These are phyloP conservation scores for Zosterops pallidus DNA, from an alignment of 2,113 vertebrate species.

Conservation along the genomic window DNA sequence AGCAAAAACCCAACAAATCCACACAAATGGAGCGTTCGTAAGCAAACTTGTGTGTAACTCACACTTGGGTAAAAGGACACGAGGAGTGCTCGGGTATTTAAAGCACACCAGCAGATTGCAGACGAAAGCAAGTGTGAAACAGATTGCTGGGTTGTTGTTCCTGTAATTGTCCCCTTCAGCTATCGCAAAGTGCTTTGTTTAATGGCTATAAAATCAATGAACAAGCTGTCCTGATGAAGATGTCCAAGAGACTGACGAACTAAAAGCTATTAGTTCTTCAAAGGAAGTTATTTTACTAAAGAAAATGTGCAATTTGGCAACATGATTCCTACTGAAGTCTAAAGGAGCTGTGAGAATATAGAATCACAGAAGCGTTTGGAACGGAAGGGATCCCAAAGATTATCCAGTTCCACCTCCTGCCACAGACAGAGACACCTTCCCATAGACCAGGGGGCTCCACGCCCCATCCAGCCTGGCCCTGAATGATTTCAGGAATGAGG, in stretches of 20 bases:
- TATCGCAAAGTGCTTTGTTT: conserved; percentile 52
- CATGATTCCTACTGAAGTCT: background rate
- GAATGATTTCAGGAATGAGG: background rate
- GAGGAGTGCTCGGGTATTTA: background rate
- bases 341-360: background rate
- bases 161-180: conserved; percentile 68
- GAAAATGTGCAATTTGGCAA: conserved; percentile 21
- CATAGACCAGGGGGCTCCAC: rapidly evolving
- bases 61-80: background rate
- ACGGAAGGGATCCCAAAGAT: background rate
- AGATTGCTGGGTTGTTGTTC: conserved; percentile 62
- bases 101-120: conserved; percentile 61
- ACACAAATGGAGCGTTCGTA: background rate
- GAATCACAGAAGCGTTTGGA: background rate
- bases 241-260: conserved; percentile 35
- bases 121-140: conserved; percentile 56
- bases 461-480: background rate
- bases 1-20: background rate
- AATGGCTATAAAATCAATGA: conserved; percentile 54
- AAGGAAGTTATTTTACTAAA: background rate
- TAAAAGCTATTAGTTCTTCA: conserved; percentile 5
- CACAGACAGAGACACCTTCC: background rate
- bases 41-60: conserved; percentile 12
- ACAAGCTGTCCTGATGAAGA: conserved; percentile 67
- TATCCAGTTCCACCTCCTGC: background rate